phyloP scores from a whole-genome alignment of 2,888 invertebrate genomes.

The Drosophila ezoana region DNA sequence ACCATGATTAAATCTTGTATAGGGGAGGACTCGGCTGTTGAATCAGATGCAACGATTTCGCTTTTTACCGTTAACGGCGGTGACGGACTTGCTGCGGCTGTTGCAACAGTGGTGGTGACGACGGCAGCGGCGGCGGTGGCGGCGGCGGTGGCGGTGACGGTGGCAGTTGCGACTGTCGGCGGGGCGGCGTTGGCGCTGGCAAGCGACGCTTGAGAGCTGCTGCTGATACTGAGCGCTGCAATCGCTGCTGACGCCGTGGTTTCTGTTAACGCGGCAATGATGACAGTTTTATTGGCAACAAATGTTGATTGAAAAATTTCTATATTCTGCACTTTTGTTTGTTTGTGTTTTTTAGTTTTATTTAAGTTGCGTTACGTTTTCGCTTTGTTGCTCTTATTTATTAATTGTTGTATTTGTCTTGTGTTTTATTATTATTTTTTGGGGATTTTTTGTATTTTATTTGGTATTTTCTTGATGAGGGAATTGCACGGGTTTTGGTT shows the following conservation, averaged over 20 bases:
- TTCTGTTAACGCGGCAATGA: conserved; percentile 82
- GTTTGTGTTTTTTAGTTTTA: conserved; percentile 12
- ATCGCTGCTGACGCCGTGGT: conserved; percentile 78
- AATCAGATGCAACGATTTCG: conserved; percentile 70
- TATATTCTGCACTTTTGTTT: conserved; percentile 54
- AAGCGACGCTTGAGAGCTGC: conserved; percentile 74
- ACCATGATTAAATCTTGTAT: conserved; percentile 83
- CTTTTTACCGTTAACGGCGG: conserved; percentile 67
- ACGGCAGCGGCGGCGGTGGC: conserved; percentile 38
- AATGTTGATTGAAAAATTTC: conserved; percentile 73
- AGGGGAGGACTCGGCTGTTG: conserved; percentile 75
- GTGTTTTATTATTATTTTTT: conserved; percentile 11
- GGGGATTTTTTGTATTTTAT: conserved; percentile 23
- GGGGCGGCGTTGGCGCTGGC: conserved; percentile 52
- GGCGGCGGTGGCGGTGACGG: conserved; percentile 31
- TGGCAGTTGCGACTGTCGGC: conserved; percentile 13
- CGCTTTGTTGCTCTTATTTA: conserved; percentile 26
- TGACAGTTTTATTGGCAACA: conserved; percentile 80
- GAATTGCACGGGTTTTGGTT: conserved; percentile 69
- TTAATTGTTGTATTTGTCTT: conserved; percentile 10
- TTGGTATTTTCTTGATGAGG: conserved; percentile 68
- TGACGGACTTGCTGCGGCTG: conserved; percentile 43
- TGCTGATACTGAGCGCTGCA: conserved; percentile 81
- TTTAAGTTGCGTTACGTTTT: conserved; percentile 21
- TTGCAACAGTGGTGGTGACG: conserved; percentile 42